phyloP scores from a whole-genome alignment of 2,113 vertebrate species.

The Pelecanoides urinatrix region DNA sequence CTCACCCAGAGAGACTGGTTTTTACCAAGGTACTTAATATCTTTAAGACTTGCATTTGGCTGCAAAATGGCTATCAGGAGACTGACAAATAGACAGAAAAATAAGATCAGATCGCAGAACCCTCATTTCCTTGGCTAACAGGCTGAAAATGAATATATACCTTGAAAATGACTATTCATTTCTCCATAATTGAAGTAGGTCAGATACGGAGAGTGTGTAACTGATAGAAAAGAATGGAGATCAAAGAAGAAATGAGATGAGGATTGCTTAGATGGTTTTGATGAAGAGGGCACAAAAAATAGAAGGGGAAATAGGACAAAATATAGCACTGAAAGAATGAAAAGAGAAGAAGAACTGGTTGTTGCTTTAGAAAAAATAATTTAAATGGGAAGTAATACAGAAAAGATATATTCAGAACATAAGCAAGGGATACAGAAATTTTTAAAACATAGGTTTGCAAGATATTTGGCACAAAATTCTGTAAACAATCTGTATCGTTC shows the following conservation, averaged over 20 bases:
- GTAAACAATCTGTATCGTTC: neutral
- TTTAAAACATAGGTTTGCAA: neutral
- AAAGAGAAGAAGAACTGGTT: neutral
- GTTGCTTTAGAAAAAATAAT: neutral
- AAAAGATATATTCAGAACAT: neutral
- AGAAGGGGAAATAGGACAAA: neutral
- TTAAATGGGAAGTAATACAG: neutral
- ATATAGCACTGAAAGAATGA: neutral
- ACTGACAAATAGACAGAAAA: neutral
- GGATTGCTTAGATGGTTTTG: neutral
- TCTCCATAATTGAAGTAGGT: neutral
- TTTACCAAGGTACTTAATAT: neutral
- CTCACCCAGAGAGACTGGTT: neutral
- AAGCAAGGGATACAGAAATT: neutral
- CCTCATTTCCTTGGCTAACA: neutral
- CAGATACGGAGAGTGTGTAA: neutral
- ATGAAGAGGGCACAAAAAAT: neutral
- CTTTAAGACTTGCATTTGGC: neutral
- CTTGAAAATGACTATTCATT: neutral
- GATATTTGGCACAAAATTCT: neutral
- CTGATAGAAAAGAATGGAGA: neutral
- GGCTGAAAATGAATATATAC: neutral
- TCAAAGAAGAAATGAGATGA: neutral
- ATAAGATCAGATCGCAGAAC: neutral
- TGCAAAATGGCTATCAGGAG: neutral